Evolutionary conservation across 2,888 invertebrate genomes (phyloP).

Genomic region (Scrobipalpa costella): DNA sequence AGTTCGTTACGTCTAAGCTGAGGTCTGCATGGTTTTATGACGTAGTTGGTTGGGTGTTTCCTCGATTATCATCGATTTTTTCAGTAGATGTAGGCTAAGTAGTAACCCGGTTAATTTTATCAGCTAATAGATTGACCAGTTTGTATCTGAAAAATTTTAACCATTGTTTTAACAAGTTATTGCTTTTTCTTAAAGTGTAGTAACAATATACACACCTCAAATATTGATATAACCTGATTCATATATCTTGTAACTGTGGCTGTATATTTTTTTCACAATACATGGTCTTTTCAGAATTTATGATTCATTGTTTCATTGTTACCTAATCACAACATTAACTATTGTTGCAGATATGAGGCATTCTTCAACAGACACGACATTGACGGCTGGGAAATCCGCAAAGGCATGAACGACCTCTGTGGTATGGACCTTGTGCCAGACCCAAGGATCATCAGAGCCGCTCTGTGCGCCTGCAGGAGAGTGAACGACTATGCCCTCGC

Average conservation of each 20-base stretch:
- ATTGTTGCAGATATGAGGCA: slow-evolving; percentile 84
- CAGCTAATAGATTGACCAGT: not conserved
- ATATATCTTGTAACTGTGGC: too few relatives aligned
- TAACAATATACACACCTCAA: too few relatives aligned
- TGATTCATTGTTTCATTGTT: slow-evolving; percentile 1
- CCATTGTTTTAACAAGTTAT: too few relatives aligned
- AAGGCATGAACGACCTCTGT: slow-evolving; percentile 93
- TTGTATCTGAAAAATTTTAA: too few relatives aligned
- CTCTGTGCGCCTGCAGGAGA: slow-evolving; percentile 93
- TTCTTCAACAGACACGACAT: slow-evolving; percentile 94
- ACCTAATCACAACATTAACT: not conserved
- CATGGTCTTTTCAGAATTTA: not conserved
- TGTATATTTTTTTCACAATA: too few relatives aligned
- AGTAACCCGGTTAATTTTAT: not conserved
- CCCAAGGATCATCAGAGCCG: slow-evolving; percentile 92
- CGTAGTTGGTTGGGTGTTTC: not conserved
- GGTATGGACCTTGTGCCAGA: slow-evolving; percentile 97
- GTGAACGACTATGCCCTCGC: slow-evolving; percentile 97
- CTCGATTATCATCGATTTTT: not conserved
- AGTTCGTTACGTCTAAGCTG: not conserved
- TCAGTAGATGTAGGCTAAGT: not conserved
- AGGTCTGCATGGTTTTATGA: not conserved
- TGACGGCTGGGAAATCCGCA: slow-evolving; percentile 97
- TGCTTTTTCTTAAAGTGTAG: too few relatives aligned
- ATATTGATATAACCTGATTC: too few relatives aligned